A percentile compares a stretch with the other conserved stretches of the same genome.
Evolutionary conservation across 2,797 vertebrate species (phyloP).

Genomic region (Bradypodion ventrale): DNA sequence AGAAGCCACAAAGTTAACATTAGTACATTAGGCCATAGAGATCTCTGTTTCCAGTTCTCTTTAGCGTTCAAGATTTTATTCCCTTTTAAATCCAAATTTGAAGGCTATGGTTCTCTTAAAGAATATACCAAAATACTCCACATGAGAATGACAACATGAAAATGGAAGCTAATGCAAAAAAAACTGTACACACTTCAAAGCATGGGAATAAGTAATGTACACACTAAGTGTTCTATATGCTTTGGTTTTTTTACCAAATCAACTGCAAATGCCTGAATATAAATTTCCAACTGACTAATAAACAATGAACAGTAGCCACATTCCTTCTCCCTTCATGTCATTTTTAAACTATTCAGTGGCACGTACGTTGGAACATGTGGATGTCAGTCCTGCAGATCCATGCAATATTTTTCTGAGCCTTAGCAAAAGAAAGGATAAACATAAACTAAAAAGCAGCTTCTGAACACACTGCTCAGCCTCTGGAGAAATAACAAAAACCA

Average conservation of each 20-base stretch:
- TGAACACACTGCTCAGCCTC: slow-evolving; percentile 16
- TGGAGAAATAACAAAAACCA: neutral
- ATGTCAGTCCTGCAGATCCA: slow-evolving; percentile 24
- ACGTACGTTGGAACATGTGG: slow-evolving; percentile 48
- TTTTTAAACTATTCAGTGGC: slow-evolving; percentile 26
- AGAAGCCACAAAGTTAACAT: too few relatives aligned
- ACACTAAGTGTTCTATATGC: neutral
- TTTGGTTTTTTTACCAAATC: neutral
- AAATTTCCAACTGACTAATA: neutral
- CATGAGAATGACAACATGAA: neutral
- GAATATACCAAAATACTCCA: neutral
- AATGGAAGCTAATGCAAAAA: neutral
- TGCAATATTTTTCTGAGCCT: slow-evolving; percentile 29
- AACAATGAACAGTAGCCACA: slow-evolving; percentile 11
- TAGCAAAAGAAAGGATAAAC: slow-evolving; percentile 11
- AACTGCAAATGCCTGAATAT: neutral
- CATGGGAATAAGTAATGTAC: neutral
- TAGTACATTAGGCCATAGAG: too few relatives aligned
- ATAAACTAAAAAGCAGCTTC: slow-evolving; percentile 4
- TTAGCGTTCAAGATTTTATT: neutral
- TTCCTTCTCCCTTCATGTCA: slow-evolving; percentile 31
- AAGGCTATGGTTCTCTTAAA: neutral
- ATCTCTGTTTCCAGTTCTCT: neutral
- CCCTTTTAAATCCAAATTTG: neutral
- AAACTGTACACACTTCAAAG: neutral